Percentiles rank a stretch among this genome's conserved stretches.
Evolutionary conservation across 1,140 invertebrate genomes (phyloP).

Genomic region (Meloidogyne chitwoodi): DNA sequence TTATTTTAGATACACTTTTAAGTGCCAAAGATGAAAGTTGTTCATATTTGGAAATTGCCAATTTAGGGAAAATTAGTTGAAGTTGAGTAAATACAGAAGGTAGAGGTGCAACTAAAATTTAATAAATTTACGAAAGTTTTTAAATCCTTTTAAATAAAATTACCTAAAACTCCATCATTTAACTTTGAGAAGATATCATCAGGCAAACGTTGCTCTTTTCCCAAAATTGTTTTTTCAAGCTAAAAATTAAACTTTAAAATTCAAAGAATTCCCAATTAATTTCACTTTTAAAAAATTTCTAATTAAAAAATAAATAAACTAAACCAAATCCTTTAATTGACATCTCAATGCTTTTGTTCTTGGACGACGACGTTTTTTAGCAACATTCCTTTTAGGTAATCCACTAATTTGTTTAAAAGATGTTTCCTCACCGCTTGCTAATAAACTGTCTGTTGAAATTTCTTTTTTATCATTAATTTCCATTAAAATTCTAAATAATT

Average conservation of each 20-base stretch:
- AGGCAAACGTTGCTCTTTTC: neutral
- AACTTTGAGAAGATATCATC: slow-evolving; percentile 5
- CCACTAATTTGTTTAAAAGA: neutral
- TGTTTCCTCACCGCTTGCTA: neutral
- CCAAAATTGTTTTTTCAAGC: slow-evolving; percentile 28
- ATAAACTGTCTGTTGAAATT: neutral
- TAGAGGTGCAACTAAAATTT: slow-evolving; percentile 26
- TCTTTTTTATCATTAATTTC: neutral
- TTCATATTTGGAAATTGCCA: neutral
- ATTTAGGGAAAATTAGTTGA: neutral
- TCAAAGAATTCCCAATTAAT: too few species aligned
- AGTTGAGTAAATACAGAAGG: slow-evolving; percentile 19
- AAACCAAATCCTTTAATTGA: slow-evolving; percentile 22
- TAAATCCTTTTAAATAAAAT: too few species aligned
- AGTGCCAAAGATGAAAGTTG: slow-evolving; percentile 20
- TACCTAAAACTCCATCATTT: slow-evolving; percentile 4
- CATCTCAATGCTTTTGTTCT: slow-evolving; percentile 17
- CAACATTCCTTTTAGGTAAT: neutral
- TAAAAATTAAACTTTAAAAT: neutral
- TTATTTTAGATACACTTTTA: slow-evolving; percentile 24
- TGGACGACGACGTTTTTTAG: slow-evolving; percentile 6
- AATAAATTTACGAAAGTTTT: neutral
- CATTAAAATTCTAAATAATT: neutral
- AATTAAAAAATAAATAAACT: neutral
- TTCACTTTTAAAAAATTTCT: too few species aligned